A percentile compares a stretch with the other conserved stretches of the same genome.
phyloP scores from a whole-genome alignment of 2,888 invertebrate genomes.

The Pseudanteris insignis region DNA sequence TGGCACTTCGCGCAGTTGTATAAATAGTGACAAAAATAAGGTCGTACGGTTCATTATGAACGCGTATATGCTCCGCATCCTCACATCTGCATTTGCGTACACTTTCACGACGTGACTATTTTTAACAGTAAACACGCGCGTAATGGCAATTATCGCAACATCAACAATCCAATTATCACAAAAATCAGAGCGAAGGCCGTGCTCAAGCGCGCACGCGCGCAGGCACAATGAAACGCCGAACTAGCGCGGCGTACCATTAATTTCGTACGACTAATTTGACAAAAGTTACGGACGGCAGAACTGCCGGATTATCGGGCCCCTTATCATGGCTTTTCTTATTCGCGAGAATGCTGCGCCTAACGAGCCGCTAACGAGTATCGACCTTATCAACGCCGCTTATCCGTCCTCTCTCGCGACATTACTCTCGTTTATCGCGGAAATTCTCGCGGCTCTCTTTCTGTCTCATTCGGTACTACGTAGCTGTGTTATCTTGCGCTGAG shows the following conservation, averaged over 20 bases:
- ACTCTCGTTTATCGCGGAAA: slow-evolving; percentile 40
- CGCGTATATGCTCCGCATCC: too few species aligned
- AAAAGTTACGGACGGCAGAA: slow-evolving; percentile 7
- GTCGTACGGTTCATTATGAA: too few species aligned
- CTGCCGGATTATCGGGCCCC: slow-evolving; percentile 26
- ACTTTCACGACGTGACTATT: neutral
- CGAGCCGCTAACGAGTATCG: slow-evolving; percentile 50
- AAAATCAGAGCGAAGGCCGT: neutral
- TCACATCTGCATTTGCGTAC: slow-evolving; percentile 4
- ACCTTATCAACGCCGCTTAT: slow-evolving; percentile 46
- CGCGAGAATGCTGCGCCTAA: slow-evolving; percentile 41
- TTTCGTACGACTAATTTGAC: slow-evolving; percentile 18
- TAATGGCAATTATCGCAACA: neutral
- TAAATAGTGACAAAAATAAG: too few species aligned
- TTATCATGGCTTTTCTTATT: slow-evolving; percentile 36
- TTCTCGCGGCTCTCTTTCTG: slow-evolving; percentile 25
- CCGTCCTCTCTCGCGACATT: slow-evolving; percentile 31
- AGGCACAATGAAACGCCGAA: too few species aligned
- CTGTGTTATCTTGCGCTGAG: slow-evolving; percentile 9
- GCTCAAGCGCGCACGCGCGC: neutral
- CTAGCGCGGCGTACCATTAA: slow-evolving; percentile 1
- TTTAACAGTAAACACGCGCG: slow-evolving; percentile 1
- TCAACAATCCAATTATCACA: slow-evolving; percentile 4
- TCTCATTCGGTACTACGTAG: neutral
- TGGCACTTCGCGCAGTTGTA: too few species aligned